Percentiles rank a stretch among this genome's conserved stretches.
Conservation (phyloP, 1,140 invertebrate species). For the Cecropterus lyciades region DNA sequence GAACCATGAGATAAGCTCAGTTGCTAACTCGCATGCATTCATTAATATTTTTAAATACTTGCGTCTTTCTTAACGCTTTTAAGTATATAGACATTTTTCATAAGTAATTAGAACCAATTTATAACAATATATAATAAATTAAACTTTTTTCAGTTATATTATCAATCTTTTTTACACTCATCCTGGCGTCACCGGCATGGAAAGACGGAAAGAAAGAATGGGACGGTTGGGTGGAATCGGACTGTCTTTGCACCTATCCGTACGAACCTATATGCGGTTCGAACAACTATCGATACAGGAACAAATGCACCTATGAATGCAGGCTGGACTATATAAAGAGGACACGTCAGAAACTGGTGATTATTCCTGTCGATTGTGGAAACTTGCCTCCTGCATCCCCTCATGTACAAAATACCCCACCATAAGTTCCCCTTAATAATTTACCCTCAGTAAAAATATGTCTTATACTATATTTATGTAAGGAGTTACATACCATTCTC, state of each 20-base stretch:
- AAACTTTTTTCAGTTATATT: constrained; percentile 37
- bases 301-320: constrained; percentile 47
- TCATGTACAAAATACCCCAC: constrained; percentile 15
- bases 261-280: constrained; percentile 51
- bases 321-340: constrained; percentile 30
- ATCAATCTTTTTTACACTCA: neutral
- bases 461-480: too few species aligned
- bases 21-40: too few species aligned
- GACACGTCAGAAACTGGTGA: constrained; percentile 23
- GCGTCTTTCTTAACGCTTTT: too few species aligned
- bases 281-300: constrained; percentile 45
- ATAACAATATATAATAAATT: too few species aligned
- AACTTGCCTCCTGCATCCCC: constrained; percentile 29
- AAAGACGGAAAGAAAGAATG: constrained; percentile 15
- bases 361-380: constrained; percentile 38
- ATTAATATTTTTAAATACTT: too few species aligned
- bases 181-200: constrained; percentile 4
- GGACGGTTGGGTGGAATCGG: constrained; percentile 40
- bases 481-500: too few species aligned
- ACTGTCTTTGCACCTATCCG: constrained; percentile 46
- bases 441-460: too few species aligned
- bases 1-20: too few species aligned
- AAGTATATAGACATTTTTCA: too few species aligned
- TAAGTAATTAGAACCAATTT: too few species aligned
- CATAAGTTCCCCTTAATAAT: too few species aligned